Base-by-base conservation (phyloP, 2,888 invertebrate genomes). In the Ctenicera cuprea region DNA sequence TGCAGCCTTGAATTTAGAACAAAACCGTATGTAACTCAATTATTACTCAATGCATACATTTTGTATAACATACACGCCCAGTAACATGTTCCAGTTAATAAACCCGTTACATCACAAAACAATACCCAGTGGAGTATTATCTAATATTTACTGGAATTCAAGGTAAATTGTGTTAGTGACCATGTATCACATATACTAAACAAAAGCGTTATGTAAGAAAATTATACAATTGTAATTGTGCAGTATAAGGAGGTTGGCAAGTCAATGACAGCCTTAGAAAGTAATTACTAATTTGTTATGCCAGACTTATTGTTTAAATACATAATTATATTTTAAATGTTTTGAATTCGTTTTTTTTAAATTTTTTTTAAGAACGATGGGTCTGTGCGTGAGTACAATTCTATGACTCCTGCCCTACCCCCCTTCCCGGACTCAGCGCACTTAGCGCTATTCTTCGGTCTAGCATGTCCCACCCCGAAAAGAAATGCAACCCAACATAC, bases 111-210 rank as follows among this genome's bases (percentile, higher is more conserved):
- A 57, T 57, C 54, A 67, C 41, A 45, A 67, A 59, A 59, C 57
- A 67, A 67, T 67, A 33, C 67, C 33, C 43, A 18, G 37, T 43
- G 7, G 57, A 33, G 45, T 14, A 59, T 67, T 57, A 67, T 67
- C 43, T 52, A 65, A 65, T 41, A 59, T 64, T 64, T 64, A 64
- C 63, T 64, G 63, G 16, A 59, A 22, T 67, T 67, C 59, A 67
- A 57, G 59, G 67, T 33, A 37, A 67, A 67, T 57, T 57, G 59
- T 67, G 26, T 33, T 12, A 43, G 14, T 67, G 41, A 22, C 65
- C 65, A 38, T 65, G 38, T 41, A 52, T 65, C 30, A 67, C 59
- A 57, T 26, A 33, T 20, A 38, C 18, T 50, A 18, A 9, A 22
- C 52, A 37, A 65, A 30, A 26, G 16, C 18, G 9, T 33, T 33